Percentiles rank a stretch among this genome's conserved stretches.
phyloP scores from a whole-genome alignment of 2,113 vertebrate genomes.

The Climacteris rufus region DNA sequence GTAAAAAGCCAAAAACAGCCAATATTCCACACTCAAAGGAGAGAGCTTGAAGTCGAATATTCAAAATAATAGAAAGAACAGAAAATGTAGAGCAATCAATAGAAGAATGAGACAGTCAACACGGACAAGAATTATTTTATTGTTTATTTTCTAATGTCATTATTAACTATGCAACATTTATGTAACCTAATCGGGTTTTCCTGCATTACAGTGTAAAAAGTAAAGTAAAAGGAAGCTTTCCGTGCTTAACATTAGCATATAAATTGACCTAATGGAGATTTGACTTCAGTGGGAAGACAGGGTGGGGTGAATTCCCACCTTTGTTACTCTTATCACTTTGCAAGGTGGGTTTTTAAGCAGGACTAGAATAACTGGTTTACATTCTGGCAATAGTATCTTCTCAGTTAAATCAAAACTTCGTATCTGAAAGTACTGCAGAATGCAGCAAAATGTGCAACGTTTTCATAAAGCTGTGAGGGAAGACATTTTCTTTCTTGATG shows the following conservation, averaged over 20 bases:
- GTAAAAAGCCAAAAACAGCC: neutral
- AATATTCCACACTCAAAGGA: neutral
- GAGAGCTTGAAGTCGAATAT: neutral
- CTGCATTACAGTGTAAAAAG: neutral
- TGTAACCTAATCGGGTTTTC: neutral
- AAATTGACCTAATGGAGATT: neutral
- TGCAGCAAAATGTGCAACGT: neutral
- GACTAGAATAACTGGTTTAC: constrained; percentile 20
- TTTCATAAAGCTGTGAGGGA: neutral
- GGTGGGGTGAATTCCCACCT: constrained; percentile 38
- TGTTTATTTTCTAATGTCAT: neutral
- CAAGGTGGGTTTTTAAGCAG: neutral
- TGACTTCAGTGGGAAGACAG: constrained; percentile 14
- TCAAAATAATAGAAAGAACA: neutral
- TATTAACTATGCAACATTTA: neutral
- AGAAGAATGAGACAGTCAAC: neutral
- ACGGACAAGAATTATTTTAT: neutral
- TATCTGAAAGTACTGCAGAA: neutral
- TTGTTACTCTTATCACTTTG: constrained; percentile 14
- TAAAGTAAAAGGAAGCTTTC: neutral
- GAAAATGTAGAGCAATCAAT: neutral
- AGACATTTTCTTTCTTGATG: neutral
- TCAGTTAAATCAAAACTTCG: neutral
- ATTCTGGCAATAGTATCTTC: neutral
- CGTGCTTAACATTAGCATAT: neutral